A percentile compares a stretch with the other conserved stretches of the same genome.
phyloP scores from a whole-genome alignment of 2,888 invertebrate genomes.

The Dolichomitus sp. region DNA sequence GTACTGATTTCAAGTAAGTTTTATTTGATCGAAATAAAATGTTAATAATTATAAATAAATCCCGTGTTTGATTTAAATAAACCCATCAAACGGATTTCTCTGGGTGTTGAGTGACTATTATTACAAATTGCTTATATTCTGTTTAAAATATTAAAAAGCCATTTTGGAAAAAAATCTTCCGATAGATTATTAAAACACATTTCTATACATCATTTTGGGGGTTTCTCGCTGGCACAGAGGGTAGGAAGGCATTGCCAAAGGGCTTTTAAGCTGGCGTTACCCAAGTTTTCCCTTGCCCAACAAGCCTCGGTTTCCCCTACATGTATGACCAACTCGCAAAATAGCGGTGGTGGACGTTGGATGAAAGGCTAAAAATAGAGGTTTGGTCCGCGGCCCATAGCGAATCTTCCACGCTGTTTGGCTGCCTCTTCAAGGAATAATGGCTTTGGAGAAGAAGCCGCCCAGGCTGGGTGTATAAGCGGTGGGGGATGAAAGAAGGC shows the following conservation, averaged over 20 bases:
- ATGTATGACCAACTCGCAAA: not conserved
- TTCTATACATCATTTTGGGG: not conserved
- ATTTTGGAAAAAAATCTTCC: not conserved
- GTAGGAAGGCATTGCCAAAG: not conserved
- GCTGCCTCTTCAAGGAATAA: constrained; percentile 68
- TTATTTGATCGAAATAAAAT: too few species aligned
- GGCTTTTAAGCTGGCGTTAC: not conserved
- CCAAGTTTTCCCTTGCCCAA: constrained; percentile 4
- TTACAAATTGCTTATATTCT: too few species aligned
- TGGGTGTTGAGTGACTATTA: not conserved
- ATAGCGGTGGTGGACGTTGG: constrained; percentile 32
- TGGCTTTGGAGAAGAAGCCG: constrained; percentile 28
- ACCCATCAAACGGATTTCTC: too few species aligned
- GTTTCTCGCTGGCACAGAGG: not conserved
- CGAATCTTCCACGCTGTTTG: constrained; percentile 73
- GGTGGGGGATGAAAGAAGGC: constrained; percentile 47
- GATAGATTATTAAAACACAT: not conserved
- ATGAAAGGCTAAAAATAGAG: constrained; percentile 48
- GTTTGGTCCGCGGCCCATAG: constrained; percentile 55
- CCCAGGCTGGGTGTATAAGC: constrained; percentile 60
- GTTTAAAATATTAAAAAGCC: too few species aligned
- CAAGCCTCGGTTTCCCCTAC: not conserved
- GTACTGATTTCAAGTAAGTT: too few species aligned
- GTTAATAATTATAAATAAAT: too few species aligned
- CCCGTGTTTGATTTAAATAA: too few species aligned